Base-by-base conservation (phyloP, 2,888 invertebrate species). In the Sminthurides aquaticus region DNA sequence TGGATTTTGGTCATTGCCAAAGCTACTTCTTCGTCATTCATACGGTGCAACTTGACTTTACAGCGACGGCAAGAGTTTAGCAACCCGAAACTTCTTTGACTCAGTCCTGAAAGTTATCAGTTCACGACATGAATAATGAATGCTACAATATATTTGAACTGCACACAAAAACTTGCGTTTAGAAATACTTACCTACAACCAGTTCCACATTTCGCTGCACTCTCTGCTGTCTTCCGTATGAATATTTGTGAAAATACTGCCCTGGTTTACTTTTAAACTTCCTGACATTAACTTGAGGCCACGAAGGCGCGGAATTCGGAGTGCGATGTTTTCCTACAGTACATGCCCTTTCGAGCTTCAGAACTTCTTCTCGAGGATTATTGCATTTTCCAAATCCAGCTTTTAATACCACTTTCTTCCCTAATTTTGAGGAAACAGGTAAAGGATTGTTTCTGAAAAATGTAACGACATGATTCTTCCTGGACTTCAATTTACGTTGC, bases 171-270 rank as follows among this genome's bases (percentile, higher is more conserved):
- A n/a, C n/a, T n/a, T n/a, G n/a, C n/a, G n/a, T n/a, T n/a, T 5
- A 20, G 28, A 11, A 20, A 29, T 3, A 58, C 68, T 55, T 66
- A 71, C 71, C 71, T 28, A 71, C 11, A 2, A 65, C 61, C 0
- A 71, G 55, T 55, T 69, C 71, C n/a, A 60, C 60, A 8, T 65
- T 58, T 2, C 71, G 55, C 15, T 43, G 22, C 1, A 18, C 18
- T 1, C 68, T 20, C 34, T 69, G 67, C 3, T 54, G 43, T 34
- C 29, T 34, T 3, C 64, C 60, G 25, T 49, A 67, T 0, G 63
- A 29, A 49, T 69, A 71, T 1, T 57, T 59, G 43, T 71, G 71
- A 1, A 59, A 54, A 43, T 65, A 57, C 24, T 65, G 66, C 1
- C 59, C 65, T 8, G 65, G 24, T 29, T 69, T 69, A 8, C 58